Evolutionary conservation across 1,140 invertebrate species (phyloP).

Genomic region (Luehdorfia chinensis): DNA sequence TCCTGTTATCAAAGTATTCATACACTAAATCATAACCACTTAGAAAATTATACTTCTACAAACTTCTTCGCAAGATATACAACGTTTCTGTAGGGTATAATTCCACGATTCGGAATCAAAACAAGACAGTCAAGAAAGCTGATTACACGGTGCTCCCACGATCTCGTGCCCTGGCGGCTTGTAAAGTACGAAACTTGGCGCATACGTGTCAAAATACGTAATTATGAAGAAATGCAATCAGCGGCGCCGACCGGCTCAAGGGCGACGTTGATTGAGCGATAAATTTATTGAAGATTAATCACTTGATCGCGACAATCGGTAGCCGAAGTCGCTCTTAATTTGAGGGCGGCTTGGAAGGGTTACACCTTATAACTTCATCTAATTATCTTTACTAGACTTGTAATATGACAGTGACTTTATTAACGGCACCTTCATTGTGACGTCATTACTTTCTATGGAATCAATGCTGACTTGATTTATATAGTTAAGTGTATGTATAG

Average conservation of each 20-base stretch:
- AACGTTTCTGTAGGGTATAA: constrained; percentile 1
- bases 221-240: constrained; percentile 77
- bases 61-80: too few species aligned
- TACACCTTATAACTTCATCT: constrained; percentile 20
- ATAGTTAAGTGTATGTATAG: too few species aligned
- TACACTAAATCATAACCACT: too few species aligned
- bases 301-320: constrained; percentile 67
- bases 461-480: too few species aligned
- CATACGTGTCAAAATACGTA: constrained; percentile 76
- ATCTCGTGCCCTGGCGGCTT: constrained; percentile 62
- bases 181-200: constrained; percentile 72
- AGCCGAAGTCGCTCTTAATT: constrained; percentile 51
- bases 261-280: constrained; percentile 75
- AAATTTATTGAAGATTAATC: constrained; percentile 74
- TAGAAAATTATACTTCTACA: too few species aligned
- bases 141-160: constrained; percentile 74
- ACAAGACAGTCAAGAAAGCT: constrained; percentile 70
- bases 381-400: constrained; percentile 7
- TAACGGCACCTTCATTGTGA: too few species aligned
- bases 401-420: too few species aligned
- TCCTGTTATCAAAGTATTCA: too few species aligned
- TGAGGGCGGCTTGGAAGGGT: constrained; percentile 38
- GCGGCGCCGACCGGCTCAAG: constrained; percentile 45
- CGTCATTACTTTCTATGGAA: too few species aligned
- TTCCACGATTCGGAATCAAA: constrained; percentile 53